These are phyloP conservation scores for Fundulus diaphanus DNA, from an alignment of 2,797 vertebrate species.

Conservation along the genomic window DNA sequence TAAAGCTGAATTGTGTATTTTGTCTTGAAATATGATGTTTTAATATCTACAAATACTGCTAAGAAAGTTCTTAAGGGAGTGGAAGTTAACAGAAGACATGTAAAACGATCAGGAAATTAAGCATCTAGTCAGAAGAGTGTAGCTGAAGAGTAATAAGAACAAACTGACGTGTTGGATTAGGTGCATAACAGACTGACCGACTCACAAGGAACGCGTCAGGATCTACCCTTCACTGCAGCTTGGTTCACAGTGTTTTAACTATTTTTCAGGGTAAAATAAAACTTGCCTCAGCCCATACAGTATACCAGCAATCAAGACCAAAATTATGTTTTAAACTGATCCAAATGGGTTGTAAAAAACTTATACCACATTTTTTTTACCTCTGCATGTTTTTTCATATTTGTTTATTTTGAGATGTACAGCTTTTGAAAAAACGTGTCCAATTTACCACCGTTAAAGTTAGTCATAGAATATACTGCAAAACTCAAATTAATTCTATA, in stretches of 20 bases:
- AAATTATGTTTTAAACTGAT: not conserved
- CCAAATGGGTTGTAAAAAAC: not conserved
- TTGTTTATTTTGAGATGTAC: not conserved
- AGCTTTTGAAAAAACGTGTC: not conserved
- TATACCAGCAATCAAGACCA: not conserved
- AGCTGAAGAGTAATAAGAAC: not conserved
- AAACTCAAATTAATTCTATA: too few relatives aligned
- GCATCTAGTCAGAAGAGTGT: not conserved
- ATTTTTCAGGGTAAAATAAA: not conserved
- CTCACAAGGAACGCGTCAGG: not conserved
- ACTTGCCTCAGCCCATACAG: not conserved
- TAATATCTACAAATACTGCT: not conserved
- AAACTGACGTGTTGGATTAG: not conserved
- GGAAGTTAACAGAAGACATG: not conserved
- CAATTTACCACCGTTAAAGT: not conserved
- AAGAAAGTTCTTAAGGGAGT: too few relatives aligned
- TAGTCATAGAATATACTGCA: not conserved
- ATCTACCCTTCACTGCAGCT: slow-evolving; percentile 39
- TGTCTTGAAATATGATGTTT: not conserved
- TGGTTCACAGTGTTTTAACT: slow-evolving; percentile 44
- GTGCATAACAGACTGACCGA: slow-evolving; percentile 14
- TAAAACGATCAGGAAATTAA: not conserved
- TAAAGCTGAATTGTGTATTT: not conserved
- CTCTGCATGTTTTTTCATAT: not conserved
- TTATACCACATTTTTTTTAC: not conserved